phyloP scores from a whole-genome alignment of 2,797 vertebrate species.

The Lepilemur ruficaudatus region DNA sequence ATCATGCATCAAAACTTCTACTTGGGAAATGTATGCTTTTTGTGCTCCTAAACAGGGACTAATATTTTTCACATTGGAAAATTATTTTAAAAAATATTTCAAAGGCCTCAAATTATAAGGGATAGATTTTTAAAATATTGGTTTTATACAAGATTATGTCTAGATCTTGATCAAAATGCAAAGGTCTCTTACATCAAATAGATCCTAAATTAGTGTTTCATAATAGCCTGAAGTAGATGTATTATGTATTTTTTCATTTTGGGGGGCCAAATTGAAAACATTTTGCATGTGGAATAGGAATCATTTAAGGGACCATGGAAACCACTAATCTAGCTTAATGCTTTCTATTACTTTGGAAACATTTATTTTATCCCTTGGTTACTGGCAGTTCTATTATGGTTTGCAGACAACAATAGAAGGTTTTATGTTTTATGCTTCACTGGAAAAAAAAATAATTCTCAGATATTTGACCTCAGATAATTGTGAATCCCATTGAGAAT shows the following conservation, averaged over 20 bases:
- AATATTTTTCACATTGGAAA: background rate
- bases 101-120: background rate
- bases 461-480: slow-evolving; percentile 68
- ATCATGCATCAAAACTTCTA: background rate
- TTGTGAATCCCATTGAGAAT: background rate
- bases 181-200: background rate
- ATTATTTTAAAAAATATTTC: slow-evolving; percentile 40
- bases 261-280: slow-evolving; percentile 32
- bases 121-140: background rate
- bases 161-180: slow-evolving; percentile 42
- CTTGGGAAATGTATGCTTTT: background rate
- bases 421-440: slow-evolving; percentile 67
- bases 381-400: slow-evolving; percentile 56
- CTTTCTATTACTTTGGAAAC: slow-evolving; percentile 60
- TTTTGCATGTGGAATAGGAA: slow-evolving; percentile 56
- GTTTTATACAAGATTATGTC: background rate
- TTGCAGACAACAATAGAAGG: slow-evolving; percentile 59
- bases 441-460: slow-evolving; percentile 48
- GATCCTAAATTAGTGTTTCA: slow-evolving; percentile 35
- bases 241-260: slow-evolving; percentile 35
- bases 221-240: background rate
- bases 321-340: slow-evolving; percentile 63
- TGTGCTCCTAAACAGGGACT: background rate
- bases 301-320: slow-evolving; percentile 59
- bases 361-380: slow-evolving; percentile 67